These are phyloP conservation scores for Ginglymostoma cirratum DNA, from an alignment of 2,113 vertebrate genomes.

Conservation along the genomic window DNA sequence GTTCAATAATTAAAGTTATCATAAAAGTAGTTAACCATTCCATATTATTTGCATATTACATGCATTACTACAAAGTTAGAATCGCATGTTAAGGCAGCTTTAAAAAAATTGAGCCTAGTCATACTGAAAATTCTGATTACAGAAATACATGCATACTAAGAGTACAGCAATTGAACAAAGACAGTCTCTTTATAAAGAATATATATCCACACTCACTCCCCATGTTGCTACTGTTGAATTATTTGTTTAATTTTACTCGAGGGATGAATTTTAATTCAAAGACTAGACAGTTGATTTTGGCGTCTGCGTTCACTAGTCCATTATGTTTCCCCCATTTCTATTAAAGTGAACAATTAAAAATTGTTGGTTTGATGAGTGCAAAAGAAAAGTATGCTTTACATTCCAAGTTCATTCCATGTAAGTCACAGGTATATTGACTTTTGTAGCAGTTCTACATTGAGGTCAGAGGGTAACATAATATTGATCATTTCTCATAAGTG, in stretches of 20 bases:
- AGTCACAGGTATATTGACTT: neutral
- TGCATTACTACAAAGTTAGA: slow-evolving; percentile 11
- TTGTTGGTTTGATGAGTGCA: neutral
- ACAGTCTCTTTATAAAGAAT: neutral
- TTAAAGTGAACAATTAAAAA: neutral
- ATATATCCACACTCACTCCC: neutral
- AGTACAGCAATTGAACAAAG: neutral
- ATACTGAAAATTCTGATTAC: neutral
- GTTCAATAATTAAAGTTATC: neutral
- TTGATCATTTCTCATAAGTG: neutral
- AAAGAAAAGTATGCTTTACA: neutral
- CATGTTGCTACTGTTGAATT: neutral
- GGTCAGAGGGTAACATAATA: neutral
- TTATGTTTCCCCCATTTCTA: no score
- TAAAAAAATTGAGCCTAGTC: neutral
- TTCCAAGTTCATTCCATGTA: neutral
- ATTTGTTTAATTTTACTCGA: neutral
- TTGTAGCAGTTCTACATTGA: neutral
- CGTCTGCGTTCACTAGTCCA: neutral
- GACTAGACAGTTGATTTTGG: neutral
- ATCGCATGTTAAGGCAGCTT: neutral
- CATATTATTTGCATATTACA: neutral
- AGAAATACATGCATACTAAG: neutral
- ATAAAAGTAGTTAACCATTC: neutral
- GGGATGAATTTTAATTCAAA: neutral